These are phyloP conservation scores for Thysanoteuthis rhombus DNA, from an alignment of 2,888 invertebrate species.

Conservation along the genomic window DNA sequence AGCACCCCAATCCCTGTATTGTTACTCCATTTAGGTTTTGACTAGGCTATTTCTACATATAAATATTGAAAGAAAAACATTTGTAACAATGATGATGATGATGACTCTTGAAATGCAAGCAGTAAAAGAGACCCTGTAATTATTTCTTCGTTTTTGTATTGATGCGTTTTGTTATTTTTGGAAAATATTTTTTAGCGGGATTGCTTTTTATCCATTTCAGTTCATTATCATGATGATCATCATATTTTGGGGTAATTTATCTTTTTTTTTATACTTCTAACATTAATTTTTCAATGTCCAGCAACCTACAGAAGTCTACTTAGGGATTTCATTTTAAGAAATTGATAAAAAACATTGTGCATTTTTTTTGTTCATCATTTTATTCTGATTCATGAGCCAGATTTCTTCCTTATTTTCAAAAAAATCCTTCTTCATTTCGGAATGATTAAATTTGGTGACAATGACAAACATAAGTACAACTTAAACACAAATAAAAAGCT, in stretches of 20 bases:
- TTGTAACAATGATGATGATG: neutral
- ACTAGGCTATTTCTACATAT: neutral
- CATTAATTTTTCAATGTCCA: neutral
- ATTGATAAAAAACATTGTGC: neutral
- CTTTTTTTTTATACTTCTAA: neutral
- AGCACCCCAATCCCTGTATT: neutral
- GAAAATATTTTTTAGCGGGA: too few relatives aligned
- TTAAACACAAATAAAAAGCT: too few relatives aligned
- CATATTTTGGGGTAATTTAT: neutral
- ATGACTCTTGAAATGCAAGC: neutral
- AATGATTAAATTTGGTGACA: too few relatives aligned
- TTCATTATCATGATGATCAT: too few relatives aligned
- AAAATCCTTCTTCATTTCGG: too few relatives aligned
- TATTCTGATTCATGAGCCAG: too few relatives aligned
- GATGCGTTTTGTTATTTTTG: too few relatives aligned
- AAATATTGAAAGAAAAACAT: neutral
- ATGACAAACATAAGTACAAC: too few relatives aligned
- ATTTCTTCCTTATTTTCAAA: too few relatives aligned
- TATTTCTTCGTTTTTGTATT: neutral
- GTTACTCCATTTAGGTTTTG: neutral
- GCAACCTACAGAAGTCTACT: neutral
- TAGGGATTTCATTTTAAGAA: neutral
- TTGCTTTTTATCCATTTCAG: neutral
- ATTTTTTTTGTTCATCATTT: neutral
- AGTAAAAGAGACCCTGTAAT: neutral